A percentile compares a stretch with the other conserved stretches of the same genome.
phyloP scores from a whole-genome alignment of 2,797 vertebrate genomes.

The Stomatorhinus walkeri region DNA sequence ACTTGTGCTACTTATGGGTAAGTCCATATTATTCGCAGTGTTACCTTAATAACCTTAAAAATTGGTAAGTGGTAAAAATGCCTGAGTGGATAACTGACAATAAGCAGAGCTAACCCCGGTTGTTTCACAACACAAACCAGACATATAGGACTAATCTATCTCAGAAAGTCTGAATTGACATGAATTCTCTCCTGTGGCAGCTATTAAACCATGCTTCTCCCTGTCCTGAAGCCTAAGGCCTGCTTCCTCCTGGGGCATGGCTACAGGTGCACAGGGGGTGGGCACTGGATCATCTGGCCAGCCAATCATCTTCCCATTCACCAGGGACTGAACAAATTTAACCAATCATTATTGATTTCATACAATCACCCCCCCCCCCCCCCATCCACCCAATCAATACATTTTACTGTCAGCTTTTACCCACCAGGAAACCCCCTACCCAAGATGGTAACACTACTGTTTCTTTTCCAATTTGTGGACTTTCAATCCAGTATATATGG shows the following conservation, averaged over 20 bases:
- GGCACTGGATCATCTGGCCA: background rate
- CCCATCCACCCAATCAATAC: background rate
- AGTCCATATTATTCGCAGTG: constrained; percentile 27
- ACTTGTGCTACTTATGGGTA: constrained; percentile 33
- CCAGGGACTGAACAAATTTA: background rate
- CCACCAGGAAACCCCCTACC: background rate
- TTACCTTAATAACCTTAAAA: background rate
- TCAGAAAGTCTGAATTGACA: background rate
- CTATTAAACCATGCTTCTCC: background rate
- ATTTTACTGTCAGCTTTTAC: background rate
- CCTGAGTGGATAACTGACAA: background rate
- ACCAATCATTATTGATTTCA: background rate
- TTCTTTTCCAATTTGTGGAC: background rate
- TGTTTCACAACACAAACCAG: background rate
- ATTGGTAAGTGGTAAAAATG: background rate
- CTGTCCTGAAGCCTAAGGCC: background rate
- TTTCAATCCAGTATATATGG: constrained; percentile 13
- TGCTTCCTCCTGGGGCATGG: background rate
- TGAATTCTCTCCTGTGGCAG: background rate
- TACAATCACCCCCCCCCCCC: background rate
- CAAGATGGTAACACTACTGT: background rate
- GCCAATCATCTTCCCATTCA: background rate
- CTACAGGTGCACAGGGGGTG: background rate
- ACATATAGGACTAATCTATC: background rate
- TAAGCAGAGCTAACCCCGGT: background rate